Evolutionary conservation across 2,113 vertebrate genomes (phyloP), one percentile per base, ranked within the genome.

Genomic region (Psammodynastes pulverulentus): DNA sequence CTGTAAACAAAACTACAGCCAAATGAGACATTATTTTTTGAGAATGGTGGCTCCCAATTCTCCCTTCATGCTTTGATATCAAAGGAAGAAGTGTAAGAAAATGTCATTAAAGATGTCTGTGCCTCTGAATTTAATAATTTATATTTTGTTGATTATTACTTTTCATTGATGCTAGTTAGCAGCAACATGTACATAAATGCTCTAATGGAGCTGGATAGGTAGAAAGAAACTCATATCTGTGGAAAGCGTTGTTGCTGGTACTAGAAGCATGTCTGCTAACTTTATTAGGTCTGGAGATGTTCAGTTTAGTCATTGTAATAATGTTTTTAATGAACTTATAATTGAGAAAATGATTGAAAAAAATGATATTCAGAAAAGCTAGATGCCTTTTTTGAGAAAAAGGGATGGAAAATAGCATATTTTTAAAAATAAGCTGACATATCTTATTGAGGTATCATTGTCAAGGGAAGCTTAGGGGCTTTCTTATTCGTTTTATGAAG

Each of bases 1-100:
- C 26, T 3, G 26, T 90, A 86, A 26, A 19, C 7, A 23, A 43
- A 93, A 26, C 2, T 93, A 79, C 52, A 95, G 92, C 92, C 92
- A 93, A 89, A 93, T 95, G 90, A 87, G 91, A 93, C 91, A 95
- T 86, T 93, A 91, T 93, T 93, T 93, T 62, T 92, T 91, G 93
- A 94, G 91, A 79, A 89, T 92, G 88, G 85, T 39, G 19, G n/a
- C n/a, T n/a, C n/a, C n/a, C n/a, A n/a, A n/a, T n/a, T n/a, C n/a
- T n/a, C n/a, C n/a, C n/a, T n/a, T n/a, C n/a, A n/a, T n/a, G n/a
- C n/a, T n/a, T n/a, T n/a, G n/a, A 43, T 87, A 8, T 26, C 13
- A 23, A n/a, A 67, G 8, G 53, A 39, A 34, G 48, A 19, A 51
- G 34, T 24, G 19, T 6, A 19, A 49, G 87, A 21, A 52, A 52